Base-by-base conservation (phyloP, 2,797 vertebrate species). In the Macropodus opercularis region DNA sequence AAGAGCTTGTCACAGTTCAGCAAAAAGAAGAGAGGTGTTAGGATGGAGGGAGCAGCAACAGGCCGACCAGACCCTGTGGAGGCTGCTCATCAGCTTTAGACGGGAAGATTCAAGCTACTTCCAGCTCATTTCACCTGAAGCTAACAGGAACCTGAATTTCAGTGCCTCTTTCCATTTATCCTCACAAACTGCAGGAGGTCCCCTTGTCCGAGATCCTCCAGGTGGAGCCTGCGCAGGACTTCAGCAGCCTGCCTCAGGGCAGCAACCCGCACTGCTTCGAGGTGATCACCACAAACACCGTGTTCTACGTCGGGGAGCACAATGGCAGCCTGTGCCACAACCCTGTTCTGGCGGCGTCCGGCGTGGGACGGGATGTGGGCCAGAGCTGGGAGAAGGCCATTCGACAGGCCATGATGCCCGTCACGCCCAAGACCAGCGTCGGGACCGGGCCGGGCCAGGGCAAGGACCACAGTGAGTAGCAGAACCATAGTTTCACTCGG, bases 181-280 rank as follows among this genome's bases (percentile, higher is more conserved):
- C 14, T 5, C 0, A 10, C 26, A 1, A 13, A 1, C 29, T 2
- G 43, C 85, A 97, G 96, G 95, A 96, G 92, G 95, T 97, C 85
- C 96, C 96, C 8, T 91, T 98, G 85, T 97, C 95, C 18, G 95
- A 97, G 93, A 96, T 98, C 90, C 94, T 98, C 19, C 94, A 94
- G 81, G 92, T 97, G 85, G 94, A 93, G 83, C 87, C 81, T 3
- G 93, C 93, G 6, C 91, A 86, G 85, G 94, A 96, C 89, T 91
- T 95, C 60, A 74, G 87, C 68, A 89, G 88, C 27, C 83, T 94
- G 71, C 88, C 94, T 11, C 91, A 90, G 84, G 93, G 93, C 79
- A 94, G 94, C 84, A 95, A 93, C 85, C 94, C 93, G 3, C 95
- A 96, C 92, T 96, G 94, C 90, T 97, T 96, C 83, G 93, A 96